Conservation (phyloP, 1,140 invertebrate species). For the Elymnias hypermnestra region DNA sequence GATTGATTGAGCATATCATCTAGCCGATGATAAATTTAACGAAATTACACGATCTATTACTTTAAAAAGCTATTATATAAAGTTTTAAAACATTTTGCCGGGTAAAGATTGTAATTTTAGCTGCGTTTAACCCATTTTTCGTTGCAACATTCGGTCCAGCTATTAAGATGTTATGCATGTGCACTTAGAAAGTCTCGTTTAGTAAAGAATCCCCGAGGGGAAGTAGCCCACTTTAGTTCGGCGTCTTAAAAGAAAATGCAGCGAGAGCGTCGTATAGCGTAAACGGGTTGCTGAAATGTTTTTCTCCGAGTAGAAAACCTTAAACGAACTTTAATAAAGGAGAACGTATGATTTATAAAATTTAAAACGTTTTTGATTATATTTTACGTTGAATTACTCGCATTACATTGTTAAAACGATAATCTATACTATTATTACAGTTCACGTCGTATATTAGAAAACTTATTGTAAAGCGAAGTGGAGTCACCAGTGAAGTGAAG, state of each 20-base stretch:
- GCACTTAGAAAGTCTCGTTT: slow-evolving; percentile 18
- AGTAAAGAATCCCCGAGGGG: slow-evolving; percentile 21
- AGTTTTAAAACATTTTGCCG: no score
- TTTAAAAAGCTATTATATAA: no score
- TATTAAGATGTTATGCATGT: slow-evolving; percentile 14
- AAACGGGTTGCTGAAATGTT: slow-evolving; percentile 12
- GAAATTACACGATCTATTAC: no score
- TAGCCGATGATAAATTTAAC: no score
- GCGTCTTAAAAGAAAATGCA: slow-evolving; percentile 27
- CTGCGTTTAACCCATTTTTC: slow-evolving; percentile 10
- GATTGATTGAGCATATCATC: no score
- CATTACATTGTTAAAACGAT: no score
- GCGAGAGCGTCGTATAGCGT: slow-evolving; percentile 13
- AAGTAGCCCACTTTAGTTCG: slow-evolving; percentile 24
- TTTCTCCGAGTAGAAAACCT: not conserved
- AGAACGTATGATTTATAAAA: not conserved
- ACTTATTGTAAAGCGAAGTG: no score
- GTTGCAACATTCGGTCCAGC: slow-evolving; percentile 11
- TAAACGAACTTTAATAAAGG: slow-evolving; percentile 2
- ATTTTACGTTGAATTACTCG: no score
- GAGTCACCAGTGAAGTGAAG: no score
- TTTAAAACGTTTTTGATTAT: no score
- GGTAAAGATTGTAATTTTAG: not conserved
- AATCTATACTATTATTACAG: no score
- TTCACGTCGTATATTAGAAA: no score